These are phyloP conservation scores for Drosophila neocordata DNA, from an alignment of 1,140 invertebrate species.

Conservation along the genomic window DNA sequence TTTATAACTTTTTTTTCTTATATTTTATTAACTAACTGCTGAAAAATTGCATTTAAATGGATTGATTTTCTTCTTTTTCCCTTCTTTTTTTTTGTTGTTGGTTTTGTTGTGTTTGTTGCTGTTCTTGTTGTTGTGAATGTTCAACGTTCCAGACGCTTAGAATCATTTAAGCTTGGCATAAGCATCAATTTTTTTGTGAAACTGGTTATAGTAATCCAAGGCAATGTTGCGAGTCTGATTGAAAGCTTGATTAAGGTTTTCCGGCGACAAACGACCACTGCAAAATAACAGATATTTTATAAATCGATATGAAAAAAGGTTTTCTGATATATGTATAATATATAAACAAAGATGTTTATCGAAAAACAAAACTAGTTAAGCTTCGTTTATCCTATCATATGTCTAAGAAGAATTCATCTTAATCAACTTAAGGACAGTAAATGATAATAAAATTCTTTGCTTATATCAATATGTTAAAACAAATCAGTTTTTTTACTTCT, in stretches of 20 bases:
- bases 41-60: conserved; percentile 46
- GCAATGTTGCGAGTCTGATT: conserved; percentile 84
- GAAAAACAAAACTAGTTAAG: too few relatives aligned
- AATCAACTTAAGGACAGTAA: too few relatives aligned
- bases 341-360: too few relatives aligned
- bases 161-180: conserved; percentile 87
- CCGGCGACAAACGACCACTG: conserved; percentile 89
- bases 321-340: too few relatives aligned
- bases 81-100: conserved; percentile 40
- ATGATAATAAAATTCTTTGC: too few relatives aligned
- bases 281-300: conserved; percentile 72
- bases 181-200: conserved; percentile 88
- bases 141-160: conserved; percentile 75
- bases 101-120: conserved; percentile 32
- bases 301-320: too few relatives aligned
- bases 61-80: conserved; percentile 33
- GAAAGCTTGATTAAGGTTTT: conserved; percentile 88
- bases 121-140: conserved; percentile 38
- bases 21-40: conserved; percentile 51
- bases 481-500: too few relatives aligned
- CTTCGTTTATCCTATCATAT: too few relatives aligned
- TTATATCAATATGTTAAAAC: too few relatives aligned
- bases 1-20: conserved; percentile 20
- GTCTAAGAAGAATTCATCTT: too few relatives aligned
- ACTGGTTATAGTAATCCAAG: conserved; percentile 87